Evolutionary conservation across 2,113 vertebrate genomes (phyloP), one percentile per base, ranked within the genome.

Genomic region (Arenaria interpres): DNA sequence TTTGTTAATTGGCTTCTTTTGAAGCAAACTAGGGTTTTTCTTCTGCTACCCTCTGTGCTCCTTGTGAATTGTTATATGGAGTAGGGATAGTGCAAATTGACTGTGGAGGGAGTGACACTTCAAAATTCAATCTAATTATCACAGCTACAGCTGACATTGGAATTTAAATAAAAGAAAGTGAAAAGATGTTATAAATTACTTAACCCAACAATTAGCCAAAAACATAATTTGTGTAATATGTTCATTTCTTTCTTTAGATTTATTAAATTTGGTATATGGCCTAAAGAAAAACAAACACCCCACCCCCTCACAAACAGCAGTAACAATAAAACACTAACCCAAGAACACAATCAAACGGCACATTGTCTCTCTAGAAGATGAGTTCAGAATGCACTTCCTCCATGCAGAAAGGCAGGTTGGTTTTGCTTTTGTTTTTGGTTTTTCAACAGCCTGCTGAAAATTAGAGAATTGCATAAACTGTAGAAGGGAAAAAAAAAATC

Each of bases 1-100:
- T 96, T 88, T 87, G 85, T 76, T 97, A 96, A 97, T 96, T 95
- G 76, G 51, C 85, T 96, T 96, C 80, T 95, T 96, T 97, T 78
- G 71, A 93, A 79, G 56, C 51, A 87, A 93, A 87, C 48, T 23
- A 64, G 33, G 50, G 7, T 46, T 93, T 95, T 84, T 82, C 72
- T 92, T 84, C 51, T 81, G 43, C 37, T 86, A n/a, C 53, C 30
- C 33, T 93, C 72, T 51, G 24, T 79, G 46, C n/a, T 80, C 37
- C n/a, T 85, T 92, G 37, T 80, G 82, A 94, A 69, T 80, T 87
- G 28, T 77, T 89, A 63, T 69, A 33, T 28, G n/a, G 53, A 93
- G 25, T n/a, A 71, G 39, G 33, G 27, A 28, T 33, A 84, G 88
- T 93, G 93, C 86, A 97, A 97, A 96, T 80, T 87, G 37, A 84